These are phyloP conservation scores for Elmis aenea DNA, from an alignment of 2,888 invertebrate species.

Conservation along the genomic window DNA sequence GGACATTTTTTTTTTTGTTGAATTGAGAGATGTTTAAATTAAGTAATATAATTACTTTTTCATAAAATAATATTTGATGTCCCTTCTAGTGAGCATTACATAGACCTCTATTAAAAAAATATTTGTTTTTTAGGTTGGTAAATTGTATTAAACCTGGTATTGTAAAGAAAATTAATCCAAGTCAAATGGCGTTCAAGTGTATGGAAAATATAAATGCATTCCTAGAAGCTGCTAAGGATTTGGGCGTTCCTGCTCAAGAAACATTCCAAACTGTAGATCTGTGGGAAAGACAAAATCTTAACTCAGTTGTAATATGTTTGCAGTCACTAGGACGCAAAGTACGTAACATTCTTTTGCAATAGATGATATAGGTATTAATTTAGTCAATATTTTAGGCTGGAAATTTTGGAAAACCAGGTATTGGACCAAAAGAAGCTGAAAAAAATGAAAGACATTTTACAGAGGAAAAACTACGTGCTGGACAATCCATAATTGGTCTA, in stretches of 20 bases:
- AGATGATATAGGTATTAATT: no score
- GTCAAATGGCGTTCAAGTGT: conserved; percentile 90
- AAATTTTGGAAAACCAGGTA: conserved; percentile 77
- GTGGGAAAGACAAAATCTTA: conserved; percentile 94
- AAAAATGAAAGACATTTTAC: conserved; percentile 91
- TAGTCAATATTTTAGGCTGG: conserved; percentile 64
- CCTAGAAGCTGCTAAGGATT: conserved; percentile 71
- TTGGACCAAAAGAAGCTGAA: conserved; percentile 95
- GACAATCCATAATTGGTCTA: conserved; percentile 87
- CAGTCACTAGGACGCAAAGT: conserved; percentile 95
- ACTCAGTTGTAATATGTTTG: conserved; percentile 91
- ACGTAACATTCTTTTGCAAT: no score
- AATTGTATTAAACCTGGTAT: conserved; percentile 81
- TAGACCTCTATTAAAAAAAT: conserved; percentile 15
- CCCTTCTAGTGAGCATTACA: conserved; percentile 4
- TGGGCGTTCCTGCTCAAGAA: conserved; percentile 92
- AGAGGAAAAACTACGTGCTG: conserved; percentile 90
- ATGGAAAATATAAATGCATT: conserved; percentile 99
- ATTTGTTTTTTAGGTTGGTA: conserved; percentile 60
- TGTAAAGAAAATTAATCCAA: conserved; percentile 86
- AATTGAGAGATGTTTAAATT: no score
- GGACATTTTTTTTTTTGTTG: no score
- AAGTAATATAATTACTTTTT: neutral
- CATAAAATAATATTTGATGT: neutral
- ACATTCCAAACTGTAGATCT: conserved; percentile 97